These are phyloP conservation scores for Rhinoderma darwinii DNA, from an alignment of 2,113 vertebrate genomes.

Conservation along the genomic window DNA sequence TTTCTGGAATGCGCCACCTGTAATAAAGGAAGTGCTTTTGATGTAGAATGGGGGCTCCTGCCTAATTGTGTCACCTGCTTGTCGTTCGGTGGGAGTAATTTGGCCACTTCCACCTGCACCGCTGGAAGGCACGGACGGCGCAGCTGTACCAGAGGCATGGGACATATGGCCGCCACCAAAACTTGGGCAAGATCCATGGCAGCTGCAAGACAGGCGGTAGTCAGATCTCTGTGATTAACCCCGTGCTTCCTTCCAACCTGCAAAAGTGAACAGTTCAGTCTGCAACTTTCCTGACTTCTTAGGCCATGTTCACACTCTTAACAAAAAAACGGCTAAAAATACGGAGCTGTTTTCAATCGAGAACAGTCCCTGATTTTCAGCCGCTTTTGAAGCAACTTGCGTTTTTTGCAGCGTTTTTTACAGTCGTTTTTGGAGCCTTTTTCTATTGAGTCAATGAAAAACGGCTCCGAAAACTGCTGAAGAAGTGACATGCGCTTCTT, in stretches of 20 bases:
- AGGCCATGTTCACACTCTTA: too few species aligned
- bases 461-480: too few species aligned
- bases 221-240: background rate
- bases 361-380: too few species aligned
- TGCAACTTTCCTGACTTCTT: background rate
- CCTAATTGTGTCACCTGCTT: constrained; percentile 56
- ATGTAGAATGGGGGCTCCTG: constrained; percentile 20
- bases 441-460: too few species aligned
- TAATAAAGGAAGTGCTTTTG: constrained; percentile 52
- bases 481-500: too few species aligned
- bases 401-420: too few species aligned
- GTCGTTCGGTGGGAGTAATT: constrained; percentile 40
- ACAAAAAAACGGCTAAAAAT: too few species aligned
- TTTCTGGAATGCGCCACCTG: constrained; percentile 50
- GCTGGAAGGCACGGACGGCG: constrained; percentile 15
- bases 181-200: background rate
- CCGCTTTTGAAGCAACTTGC: too few species aligned
- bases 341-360: too few species aligned
- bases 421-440: too few species aligned
- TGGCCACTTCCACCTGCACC: constrained; percentile 49
- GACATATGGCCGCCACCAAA: constrained; percentile 6
- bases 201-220: background rate
- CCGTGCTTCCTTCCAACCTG: background rate
- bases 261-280: background rate
- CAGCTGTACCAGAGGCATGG: background rate